Evolutionary conservation across 2,797 vertebrate genomes (phyloP).

Genomic region (Salarias fasciatus): DNA sequence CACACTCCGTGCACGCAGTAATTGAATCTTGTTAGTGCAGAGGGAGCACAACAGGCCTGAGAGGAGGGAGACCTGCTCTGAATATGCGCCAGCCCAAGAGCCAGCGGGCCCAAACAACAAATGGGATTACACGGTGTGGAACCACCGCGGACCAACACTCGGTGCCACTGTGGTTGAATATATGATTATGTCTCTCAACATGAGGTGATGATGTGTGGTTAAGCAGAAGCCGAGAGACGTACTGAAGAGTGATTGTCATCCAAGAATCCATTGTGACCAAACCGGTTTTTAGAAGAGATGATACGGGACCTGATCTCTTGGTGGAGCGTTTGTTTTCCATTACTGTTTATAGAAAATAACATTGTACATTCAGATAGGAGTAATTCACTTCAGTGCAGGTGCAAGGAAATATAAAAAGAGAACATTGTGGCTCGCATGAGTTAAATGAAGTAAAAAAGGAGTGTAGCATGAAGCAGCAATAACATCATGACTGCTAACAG

Average conservation of each 20-base stretch:
- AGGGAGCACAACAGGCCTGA: constrained; percentile 48
- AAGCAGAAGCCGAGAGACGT: constrained; percentile 30
- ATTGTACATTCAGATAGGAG: constrained; percentile 1
- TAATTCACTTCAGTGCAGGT: background rate
- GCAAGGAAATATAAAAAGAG: no score
- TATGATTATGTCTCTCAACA: constrained; percentile 39
- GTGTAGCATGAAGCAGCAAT: no score
- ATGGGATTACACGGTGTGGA: constrained; percentile 68
- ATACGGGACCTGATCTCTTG: constrained; percentile 11
- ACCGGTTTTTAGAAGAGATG: background rate
- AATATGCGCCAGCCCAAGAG: constrained; percentile 49
- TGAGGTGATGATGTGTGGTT: constrained; percentile 41
- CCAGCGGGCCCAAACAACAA: constrained; percentile 52
- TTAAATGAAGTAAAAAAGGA: no score
- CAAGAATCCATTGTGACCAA: constrained; percentile 3
- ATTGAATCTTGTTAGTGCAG: constrained; percentile 68
- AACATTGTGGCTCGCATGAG: no score
- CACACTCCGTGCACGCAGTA: constrained; percentile 43
- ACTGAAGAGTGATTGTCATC: constrained; percentile 39
- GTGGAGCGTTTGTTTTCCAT: background rate
- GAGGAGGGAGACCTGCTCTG: constrained; percentile 48
- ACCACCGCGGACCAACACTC: constrained; percentile 31
- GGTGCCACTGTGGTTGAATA: constrained; percentile 29
- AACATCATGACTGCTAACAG: no score
- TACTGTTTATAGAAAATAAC: background rate